Base-by-base conservation (phyloP, 1,140 invertebrate genomes). In the Atta texana region DNA sequence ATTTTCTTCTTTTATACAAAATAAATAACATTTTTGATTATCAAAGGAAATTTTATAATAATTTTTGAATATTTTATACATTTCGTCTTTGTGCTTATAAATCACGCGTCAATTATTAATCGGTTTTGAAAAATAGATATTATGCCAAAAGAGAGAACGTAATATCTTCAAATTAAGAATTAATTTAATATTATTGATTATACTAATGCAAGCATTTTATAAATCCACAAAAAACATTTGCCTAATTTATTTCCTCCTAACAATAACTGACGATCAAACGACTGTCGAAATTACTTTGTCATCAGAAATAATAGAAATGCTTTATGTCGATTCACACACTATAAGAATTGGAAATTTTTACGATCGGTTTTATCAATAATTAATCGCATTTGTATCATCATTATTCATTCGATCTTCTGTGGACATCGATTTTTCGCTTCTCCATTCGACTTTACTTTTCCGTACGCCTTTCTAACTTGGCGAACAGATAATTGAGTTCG, bases 401-500 rank as follows among this genome's bases (percentile, higher is more conserved):
- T 39, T 39, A 7, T 64, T 34, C 31, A 5, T 12, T 44, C 21
- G 34, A 72, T 72, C 12, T 18, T 59, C 16, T 14, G 39, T 2
- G 16, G 61, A n/a, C 4, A 28, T 71, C 66, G 66, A 57, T 82
- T 82, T 72, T 59, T 82, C 18, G 51, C 49, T 68, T 31, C 4
- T 53, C 75, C 14, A 2, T 16, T 72, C 18, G 24, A 8, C 1
- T 44, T 31, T 6, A 21, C 44, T 53, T 44, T 44, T 44, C 39
- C 12, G n/a, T 24, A n/a, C 21, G 49, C 6, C 14, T 64, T 77
- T 85, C 21, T n/a, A 69, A 53, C 31, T 51, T 57, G n/a, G 5
- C 16, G 7, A 77, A 64, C n/a, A 28, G 18, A 55, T 68, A 85
- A 55, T 77, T 55, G 74, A 76, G 16, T 85, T 76, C 59, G 12